phyloP scores from a whole-genome alignment of 2,113 vertebrate genomes.

The Pachypanchax playfairii region DNA sequence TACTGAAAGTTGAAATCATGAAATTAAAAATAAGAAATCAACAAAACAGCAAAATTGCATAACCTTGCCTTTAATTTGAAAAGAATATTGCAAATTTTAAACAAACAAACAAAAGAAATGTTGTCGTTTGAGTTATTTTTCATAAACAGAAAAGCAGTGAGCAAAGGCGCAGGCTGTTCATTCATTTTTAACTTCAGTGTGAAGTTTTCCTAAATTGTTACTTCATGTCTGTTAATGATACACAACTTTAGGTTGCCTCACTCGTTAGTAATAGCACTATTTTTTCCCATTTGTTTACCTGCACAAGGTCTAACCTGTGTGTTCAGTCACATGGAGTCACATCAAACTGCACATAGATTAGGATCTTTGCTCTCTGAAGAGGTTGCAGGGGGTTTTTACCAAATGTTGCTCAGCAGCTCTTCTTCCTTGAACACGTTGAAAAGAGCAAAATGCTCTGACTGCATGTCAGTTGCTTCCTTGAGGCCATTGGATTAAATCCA shows the following conservation, averaged over 20 bases:
- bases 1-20: too few species aligned
- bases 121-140: too few species aligned
- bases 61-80: too few species aligned
- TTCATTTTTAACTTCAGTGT: too few species aligned
- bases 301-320: conserved; percentile 30
- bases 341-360: conserved; percentile 21
- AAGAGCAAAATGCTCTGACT: conserved; percentile 26
- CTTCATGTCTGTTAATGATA: conserved; percentile 4
- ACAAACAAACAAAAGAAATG: too few species aligned
- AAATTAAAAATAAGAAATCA: too few species aligned
- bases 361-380: conserved; percentile 36
- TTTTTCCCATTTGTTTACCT: conserved; percentile 7
- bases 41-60: too few species aligned
- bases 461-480: conserved; percentile 24
- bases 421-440: not conserved
- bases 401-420: conserved; percentile 24
- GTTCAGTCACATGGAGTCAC: conserved; percentile 27
- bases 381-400: conserved; percentile 25
- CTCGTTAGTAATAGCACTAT: not conserved
- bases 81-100: too few species aligned
- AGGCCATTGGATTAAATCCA: conserved; percentile 12
- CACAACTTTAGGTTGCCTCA: conserved; percentile 5
- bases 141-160: not conserved
- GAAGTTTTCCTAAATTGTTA: not conserved
- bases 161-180: too few species aligned